Conservation (phyloP, 30 jellyfish, hydroid and myxozoan species). For the Turritopsis rubra region DNA sequence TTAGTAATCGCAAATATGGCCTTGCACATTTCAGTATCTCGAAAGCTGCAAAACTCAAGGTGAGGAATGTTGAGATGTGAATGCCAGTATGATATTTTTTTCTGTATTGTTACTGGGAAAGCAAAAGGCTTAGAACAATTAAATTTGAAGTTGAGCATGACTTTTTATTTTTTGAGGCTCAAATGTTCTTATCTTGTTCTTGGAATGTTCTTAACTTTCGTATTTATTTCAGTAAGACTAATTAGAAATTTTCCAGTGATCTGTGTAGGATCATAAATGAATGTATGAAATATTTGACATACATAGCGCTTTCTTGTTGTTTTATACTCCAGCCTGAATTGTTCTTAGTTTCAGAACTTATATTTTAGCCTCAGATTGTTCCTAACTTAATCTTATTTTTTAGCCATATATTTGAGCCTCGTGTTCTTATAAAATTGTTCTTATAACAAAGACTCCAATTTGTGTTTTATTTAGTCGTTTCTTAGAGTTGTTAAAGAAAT, state of each 20-base stretch:
- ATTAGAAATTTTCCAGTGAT: no score
- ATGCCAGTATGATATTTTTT: background rate
- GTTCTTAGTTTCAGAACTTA: no score
- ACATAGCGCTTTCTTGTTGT: no score
- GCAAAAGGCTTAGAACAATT: background rate
- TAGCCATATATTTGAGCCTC: no score
- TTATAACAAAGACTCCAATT: no score
- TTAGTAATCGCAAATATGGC: background rate
- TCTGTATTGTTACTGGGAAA: background rate
- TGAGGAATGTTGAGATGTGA: background rate
- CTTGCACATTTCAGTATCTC: background rate
- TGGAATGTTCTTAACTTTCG: background rate
- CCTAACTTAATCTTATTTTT: no score
- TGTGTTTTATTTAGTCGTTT: background rate
- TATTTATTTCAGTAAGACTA: background rate
- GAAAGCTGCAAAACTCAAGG: conserved; percentile 3
- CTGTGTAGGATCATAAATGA: no score
- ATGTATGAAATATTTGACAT: no score
- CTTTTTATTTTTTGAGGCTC: background rate
- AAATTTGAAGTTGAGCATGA: background rate
- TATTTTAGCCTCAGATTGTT: no score
- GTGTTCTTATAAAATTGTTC: no score
- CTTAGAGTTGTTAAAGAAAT: background rate
- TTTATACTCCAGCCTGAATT: no score
- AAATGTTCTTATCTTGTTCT: no score